phyloP scores from a whole-genome alignment of 2,113 vertebrate species.

The Lepus timidus region DNA sequence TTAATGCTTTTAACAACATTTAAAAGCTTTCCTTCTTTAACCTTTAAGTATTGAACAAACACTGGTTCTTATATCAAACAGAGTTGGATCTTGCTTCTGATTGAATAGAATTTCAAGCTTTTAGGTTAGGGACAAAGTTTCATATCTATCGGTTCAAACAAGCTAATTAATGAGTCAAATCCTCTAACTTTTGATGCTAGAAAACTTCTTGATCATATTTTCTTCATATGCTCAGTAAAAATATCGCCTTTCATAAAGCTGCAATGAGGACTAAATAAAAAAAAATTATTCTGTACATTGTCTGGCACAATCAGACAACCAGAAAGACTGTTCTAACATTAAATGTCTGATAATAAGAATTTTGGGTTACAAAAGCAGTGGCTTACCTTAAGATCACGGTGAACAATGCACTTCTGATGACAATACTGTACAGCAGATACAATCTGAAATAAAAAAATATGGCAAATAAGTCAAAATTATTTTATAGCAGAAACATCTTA shows the following conservation, averaged over 20 bases:
- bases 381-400: conserved; percentile 97
- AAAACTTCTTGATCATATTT: not conserved
- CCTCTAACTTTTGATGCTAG: not conserved
- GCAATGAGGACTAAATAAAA: not conserved
- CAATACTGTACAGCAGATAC: conserved; percentile 99
- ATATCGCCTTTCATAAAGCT: not conserved
- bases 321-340: not conserved
- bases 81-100: not conserved
- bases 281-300: not conserved
- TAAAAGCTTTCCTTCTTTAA: not conserved
- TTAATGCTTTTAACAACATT: not conserved
- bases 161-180: not conserved
- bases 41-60: not conserved
- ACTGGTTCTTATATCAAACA: not conserved
- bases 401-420: conserved; percentile 98
- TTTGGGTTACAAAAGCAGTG: not conserved
- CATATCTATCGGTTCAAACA: not conserved
- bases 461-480: conserved; percentile 68
- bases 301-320: not conserved
- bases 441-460: conserved; percentile 92
- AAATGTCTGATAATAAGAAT: not conserved
- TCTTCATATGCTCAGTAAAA: not conserved
- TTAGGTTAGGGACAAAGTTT: not conserved
- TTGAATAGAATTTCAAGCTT: not conserved
- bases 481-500: conserved; percentile 33